Conservation (phyloP, 2,113 vertebrate genomes). For the Calidris pugnax region DNA sequence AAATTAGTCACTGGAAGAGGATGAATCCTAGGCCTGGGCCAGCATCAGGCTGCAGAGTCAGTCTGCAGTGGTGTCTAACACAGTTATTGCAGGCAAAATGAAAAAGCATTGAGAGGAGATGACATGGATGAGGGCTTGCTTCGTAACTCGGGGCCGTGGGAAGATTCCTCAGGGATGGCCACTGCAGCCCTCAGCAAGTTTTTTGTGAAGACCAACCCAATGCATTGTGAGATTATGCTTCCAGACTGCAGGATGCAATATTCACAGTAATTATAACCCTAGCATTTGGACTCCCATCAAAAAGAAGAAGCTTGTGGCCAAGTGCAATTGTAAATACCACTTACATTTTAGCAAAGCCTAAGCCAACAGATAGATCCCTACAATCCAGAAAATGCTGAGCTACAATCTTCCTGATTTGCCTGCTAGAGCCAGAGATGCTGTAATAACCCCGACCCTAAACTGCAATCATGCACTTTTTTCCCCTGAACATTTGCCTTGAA, state of each 20-base stretch:
- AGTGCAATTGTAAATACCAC: slow-evolving; percentile 36
- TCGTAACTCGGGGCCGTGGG: not conserved
- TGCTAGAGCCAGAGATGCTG: slow-evolving; percentile 14
- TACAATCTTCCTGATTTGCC: slow-evolving; percentile 46
- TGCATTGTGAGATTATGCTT: not conserved
- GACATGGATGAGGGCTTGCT: not conserved
- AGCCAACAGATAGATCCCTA: slow-evolving; percentile 70
- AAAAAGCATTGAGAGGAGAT: not conserved
- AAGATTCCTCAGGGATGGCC: not conserved
- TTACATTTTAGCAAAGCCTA: slow-evolving; percentile 32
- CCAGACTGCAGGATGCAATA: slow-evolving; percentile 16
- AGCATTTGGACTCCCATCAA: not conserved
- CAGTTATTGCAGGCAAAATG: not conserved
- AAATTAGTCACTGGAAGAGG: not conserved
- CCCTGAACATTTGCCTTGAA: not conserved
- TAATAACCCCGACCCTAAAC: not conserved
- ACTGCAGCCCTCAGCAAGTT: not conserved
- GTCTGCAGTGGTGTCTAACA: not conserved
- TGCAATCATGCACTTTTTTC: not conserved
- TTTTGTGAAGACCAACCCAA: not conserved
- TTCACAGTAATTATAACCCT: slow-evolving; percentile 41
- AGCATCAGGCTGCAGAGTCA: not conserved
- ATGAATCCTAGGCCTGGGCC: not conserved
- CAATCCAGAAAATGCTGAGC: slow-evolving; percentile 67
- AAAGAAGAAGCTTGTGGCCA: slow-evolving; percentile 7